Percentiles rank a stretch among this genome's conserved stretches.
Evolutionary conservation across 2,797 vertebrate species (phyloP).

Genomic region (Enteromius argenteus): DNA sequence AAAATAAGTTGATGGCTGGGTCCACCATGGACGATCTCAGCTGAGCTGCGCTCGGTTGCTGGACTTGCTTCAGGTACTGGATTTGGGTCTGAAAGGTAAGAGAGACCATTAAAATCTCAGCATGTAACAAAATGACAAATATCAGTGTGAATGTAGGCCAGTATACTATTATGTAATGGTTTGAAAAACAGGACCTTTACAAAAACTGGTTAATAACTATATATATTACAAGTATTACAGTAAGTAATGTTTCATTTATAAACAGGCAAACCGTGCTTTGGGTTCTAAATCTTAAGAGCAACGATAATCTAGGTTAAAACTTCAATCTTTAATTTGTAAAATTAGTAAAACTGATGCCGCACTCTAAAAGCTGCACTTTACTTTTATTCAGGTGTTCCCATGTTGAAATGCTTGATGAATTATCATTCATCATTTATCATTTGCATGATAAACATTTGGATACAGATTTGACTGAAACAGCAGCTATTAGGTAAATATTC

Average conservation of each 20-base stretch:
- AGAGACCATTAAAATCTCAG: conserved; percentile 68
- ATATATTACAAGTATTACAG: not conserved
- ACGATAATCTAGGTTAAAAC: not conserved
- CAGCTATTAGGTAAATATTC: not conserved
- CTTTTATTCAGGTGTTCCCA: not conserved
- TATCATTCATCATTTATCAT: not conserved
- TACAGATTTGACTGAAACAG: conserved; percentile 3
- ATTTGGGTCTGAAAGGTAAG: conserved; percentile 92
- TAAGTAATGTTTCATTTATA: not conserved
- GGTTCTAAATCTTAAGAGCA: not conserved
- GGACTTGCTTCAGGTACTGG: conserved; percentile 99
- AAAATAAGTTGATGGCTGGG: conserved; percentile 99
- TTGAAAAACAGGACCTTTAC: not conserved
- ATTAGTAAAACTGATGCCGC: not conserved
- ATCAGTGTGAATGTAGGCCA: not conserved
- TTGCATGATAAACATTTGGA: not conserved
- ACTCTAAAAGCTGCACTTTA: not conserved
- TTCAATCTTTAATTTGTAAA: not conserved
- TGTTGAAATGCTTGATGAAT: conserved; percentile 15
- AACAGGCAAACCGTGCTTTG: not conserved
- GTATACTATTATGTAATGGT: not conserved
- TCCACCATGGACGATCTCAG: conserved; percentile 99
- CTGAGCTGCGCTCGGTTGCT: conserved; percentile 98
- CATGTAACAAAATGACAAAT: not conserved
- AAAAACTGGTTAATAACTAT: not conserved